These are phyloP conservation scores for Brassicogethes aeneus DNA, from an alignment of 2,888 invertebrate species.

Conservation along the genomic window DNA sequence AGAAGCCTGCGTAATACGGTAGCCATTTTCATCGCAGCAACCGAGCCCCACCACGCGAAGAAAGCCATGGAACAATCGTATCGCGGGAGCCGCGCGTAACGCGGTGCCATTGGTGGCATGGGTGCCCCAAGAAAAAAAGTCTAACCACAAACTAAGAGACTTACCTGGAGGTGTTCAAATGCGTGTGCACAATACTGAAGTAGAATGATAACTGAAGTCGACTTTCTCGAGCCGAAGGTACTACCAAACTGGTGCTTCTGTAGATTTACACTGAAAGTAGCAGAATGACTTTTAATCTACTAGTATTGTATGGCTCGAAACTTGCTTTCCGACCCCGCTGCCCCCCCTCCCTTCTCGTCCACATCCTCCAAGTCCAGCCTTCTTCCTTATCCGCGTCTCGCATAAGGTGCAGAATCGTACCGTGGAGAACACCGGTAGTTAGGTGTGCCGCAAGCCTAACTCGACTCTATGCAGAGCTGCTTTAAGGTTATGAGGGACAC, in stretches of 20 bases:
- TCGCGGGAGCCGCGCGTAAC: neutral
- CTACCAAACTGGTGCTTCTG: neutral
- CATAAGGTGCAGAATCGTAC: neutral
- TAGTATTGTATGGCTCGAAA: neutral
- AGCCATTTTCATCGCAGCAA: neutral
- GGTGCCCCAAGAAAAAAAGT: neutral
- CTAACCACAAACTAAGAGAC: neutral
- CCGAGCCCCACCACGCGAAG: neutral
- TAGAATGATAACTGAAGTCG: neutral
- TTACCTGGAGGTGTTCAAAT: no score
- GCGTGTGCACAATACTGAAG: no score
- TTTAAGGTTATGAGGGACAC: neutral
- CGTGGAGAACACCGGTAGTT: neutral
- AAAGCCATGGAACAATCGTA: neutral
- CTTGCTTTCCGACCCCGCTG: neutral
- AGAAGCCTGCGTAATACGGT: neutral
- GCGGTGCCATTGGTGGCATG: neutral
- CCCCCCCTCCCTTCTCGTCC: neutral
- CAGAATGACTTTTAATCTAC: slow-evolving; percentile 2
- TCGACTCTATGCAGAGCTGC: neutral
- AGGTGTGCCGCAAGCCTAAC: neutral
- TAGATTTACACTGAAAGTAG: neutral
- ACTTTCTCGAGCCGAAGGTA: neutral
- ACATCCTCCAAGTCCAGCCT: neutral
- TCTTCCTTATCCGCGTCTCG: neutral